Evolutionary conservation across 92 coral and sea anemone genomes (phyloP).

Genomic region (Parazoanthus darwini): DNA sequence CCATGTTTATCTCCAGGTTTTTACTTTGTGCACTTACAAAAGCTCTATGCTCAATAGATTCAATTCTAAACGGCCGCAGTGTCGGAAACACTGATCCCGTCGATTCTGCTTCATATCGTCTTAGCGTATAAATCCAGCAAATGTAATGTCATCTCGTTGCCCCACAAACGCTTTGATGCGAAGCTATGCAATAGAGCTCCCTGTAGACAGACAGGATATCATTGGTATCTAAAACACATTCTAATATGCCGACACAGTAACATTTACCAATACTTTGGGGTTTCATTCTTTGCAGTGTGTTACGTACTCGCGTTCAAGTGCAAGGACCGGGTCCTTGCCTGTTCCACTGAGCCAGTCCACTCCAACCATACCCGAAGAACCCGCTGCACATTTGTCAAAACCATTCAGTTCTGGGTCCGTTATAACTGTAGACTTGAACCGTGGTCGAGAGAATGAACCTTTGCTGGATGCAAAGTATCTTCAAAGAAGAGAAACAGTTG

Average conservation of each 20-base stretch:
- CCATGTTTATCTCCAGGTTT: no score
- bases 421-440: conserved; percentile 45
- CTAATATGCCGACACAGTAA: not conserved
- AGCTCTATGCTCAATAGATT: no score
- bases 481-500: conserved; percentile 55
- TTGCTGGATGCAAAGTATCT: conserved; percentile 90
- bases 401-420: conserved; percentile 36
- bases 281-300: conserved; percentile 22
- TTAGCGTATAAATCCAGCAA: no score
- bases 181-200: no score
- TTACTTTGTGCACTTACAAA: no score
- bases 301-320: conserved; percentile 50
- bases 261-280: not conserved
- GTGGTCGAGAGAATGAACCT: conserved; percentile 73
- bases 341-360: conserved; percentile 89
- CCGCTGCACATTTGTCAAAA: conserved; percentile 35
- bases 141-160: no score
- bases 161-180: no score
- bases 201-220: no score
- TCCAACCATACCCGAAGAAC: conserved; percentile 84
- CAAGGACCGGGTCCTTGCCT: conserved; percentile 66
- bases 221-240: no score
- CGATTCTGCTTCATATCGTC: no score
- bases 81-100: no score
- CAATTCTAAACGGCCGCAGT: no score